phyloP scores from a whole-genome alignment of 2,113 vertebrate genomes.

The Toxostoma redivivum region DNA sequence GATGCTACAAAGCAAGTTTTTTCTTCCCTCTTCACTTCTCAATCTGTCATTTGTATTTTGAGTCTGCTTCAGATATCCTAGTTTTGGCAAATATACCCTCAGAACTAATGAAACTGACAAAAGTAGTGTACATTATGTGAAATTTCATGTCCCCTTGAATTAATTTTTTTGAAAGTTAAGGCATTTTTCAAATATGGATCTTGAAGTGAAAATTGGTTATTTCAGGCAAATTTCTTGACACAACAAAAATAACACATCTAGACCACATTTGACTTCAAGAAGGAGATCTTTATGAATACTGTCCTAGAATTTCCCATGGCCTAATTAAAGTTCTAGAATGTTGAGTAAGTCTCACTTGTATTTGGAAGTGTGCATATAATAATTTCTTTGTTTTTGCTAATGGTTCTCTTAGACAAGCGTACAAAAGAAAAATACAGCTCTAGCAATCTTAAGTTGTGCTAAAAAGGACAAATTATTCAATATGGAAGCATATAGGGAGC shows the following conservation, averaged over 20 bases:
- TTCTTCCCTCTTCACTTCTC: background rate
- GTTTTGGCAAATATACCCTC: constrained; percentile 47
- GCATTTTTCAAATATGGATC: background rate
- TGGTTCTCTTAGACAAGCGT: background rate
- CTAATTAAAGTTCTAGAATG: background rate
- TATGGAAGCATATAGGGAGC: background rate
- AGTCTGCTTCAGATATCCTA: constrained; percentile 23
- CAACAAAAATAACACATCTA: background rate
- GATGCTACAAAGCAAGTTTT: background rate
- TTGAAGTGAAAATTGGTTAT: background rate
- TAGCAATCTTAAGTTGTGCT: background rate
- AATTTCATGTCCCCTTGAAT: background rate
- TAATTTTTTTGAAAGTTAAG: background rate
- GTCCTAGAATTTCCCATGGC: background rate
- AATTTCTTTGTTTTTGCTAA: background rate
- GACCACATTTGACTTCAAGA: background rate
- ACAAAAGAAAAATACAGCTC: background rate
- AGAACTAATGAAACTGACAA: constrained; percentile 1
- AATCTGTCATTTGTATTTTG: constrained; percentile 30
- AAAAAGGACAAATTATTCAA: background rate
- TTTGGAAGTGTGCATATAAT: background rate
- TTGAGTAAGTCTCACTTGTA: background rate
- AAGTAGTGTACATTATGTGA: background rate
- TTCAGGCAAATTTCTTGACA: background rate
- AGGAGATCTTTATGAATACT: background rate